A percentile compares a stretch with the other conserved stretches of the same genome.
phyloP scores from a whole-genome alignment of 2,888 invertebrate genomes.

The Zele albiditarsus region DNA sequence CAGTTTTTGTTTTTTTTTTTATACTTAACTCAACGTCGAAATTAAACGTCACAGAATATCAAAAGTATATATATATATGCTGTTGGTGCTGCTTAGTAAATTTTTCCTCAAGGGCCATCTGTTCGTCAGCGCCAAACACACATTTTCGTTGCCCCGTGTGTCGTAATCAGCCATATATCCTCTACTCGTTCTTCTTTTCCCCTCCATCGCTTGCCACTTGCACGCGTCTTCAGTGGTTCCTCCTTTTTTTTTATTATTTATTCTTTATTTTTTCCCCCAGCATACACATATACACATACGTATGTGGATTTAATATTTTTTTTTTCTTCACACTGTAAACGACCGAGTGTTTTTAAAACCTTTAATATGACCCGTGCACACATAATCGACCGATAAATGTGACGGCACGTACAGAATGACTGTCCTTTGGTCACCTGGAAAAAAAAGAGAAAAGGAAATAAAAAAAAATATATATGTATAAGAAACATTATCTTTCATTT shows the following conservation, averaged over 20 bases:
- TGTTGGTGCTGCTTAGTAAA: constrained; percentile 11
- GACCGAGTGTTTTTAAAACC: neutral
- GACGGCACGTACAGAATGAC: neutral
- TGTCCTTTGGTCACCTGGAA: neutral
- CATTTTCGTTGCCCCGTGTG: constrained; percentile 11
- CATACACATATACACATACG: neutral
- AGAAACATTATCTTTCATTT: neutral
- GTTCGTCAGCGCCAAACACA: constrained; percentile 32
- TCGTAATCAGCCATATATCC: constrained; percentile 18
- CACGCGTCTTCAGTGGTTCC: neutral
- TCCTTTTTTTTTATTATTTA: neutral
- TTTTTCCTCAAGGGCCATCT: constrained; percentile 29
- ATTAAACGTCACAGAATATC: constrained; percentile 7
- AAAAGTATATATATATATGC: neutral
- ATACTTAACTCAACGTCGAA: neutral
- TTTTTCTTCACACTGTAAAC: neutral
- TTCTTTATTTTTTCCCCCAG: neutral
- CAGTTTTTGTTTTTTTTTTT: neutral
- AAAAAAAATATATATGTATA: neutral
- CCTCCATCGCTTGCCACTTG: constrained; percentile 3
- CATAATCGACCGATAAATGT: neutral
- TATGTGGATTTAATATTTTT: neutral
- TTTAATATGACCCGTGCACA: neutral
- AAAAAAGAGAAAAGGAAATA: neutral
- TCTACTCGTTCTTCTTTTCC: constrained; percentile 21